Evolutionary conservation across 2,888 invertebrate genomes (phyloP).

Genomic region (Diaprepes abbreviatus): DNA sequence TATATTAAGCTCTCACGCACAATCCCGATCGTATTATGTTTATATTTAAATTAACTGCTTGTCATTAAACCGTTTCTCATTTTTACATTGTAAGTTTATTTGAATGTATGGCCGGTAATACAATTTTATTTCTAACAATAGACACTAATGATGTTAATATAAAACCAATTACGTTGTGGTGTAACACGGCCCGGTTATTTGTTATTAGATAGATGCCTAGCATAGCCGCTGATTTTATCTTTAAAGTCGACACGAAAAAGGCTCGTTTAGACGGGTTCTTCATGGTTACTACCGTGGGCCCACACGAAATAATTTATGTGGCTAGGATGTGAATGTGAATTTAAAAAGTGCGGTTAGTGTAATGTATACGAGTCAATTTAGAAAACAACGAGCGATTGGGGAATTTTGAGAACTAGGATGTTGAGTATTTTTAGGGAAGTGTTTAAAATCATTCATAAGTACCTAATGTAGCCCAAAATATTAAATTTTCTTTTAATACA

Average conservation of each 20-base stretch:
- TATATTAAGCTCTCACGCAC: conserved; percentile 28
- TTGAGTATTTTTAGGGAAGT: too few relatives aligned
- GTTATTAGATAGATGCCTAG: conserved; percentile 50
- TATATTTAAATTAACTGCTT: conserved; percentile 41
- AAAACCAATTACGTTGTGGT: conserved; percentile 56
- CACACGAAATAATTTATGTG: conserved; percentile 42
- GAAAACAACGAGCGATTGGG: too few relatives aligned
- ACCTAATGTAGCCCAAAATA: too few relatives aligned
- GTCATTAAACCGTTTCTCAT: conserved; percentile 41
- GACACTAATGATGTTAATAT: conserved; percentile 59
- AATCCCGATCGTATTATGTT: conserved; percentile 34
- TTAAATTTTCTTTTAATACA: too few relatives aligned
- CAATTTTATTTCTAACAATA: conserved; percentile 59
- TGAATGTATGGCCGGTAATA: conserved; percentile 54
- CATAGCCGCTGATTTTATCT: conserved; percentile 56
- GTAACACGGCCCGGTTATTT: conserved; percentile 56
- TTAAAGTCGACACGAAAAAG: conserved; percentile 55
- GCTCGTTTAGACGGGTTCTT: conserved; percentile 55
- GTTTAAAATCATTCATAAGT: too few relatives aligned
- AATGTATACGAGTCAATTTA: conserved; percentile 5
- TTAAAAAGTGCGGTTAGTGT: neutral
- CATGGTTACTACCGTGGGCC: conserved; percentile 52
- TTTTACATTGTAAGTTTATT: conserved; percentile 48
- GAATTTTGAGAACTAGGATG: too few relatives aligned
- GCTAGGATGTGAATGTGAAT: conserved; percentile 18